Evolutionary conservation across 2,888 invertebrate genomes (phyloP).

Genomic region (Ophraella communa): DNA sequence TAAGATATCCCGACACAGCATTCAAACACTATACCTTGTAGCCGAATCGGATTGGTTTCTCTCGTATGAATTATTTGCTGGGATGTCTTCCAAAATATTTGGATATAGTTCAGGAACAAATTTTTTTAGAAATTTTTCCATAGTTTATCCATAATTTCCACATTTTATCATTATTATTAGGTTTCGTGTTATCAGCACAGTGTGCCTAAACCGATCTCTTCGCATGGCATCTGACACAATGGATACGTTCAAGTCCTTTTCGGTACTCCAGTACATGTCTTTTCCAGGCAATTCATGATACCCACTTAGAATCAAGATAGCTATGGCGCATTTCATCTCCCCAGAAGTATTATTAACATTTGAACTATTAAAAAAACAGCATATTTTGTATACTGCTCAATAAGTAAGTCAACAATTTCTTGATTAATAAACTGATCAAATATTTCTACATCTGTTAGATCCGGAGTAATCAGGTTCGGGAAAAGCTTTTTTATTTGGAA

Average conservation of each 20-base stretch:
- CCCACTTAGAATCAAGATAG: constrained; percentile 13
- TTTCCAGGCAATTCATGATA: constrained; percentile 10
- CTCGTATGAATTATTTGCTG: constrained; percentile 10
- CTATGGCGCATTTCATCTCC: constrained; percentile 9
- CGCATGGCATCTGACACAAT: constrained; percentile 12
- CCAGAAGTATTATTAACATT: constrained; percentile 13
- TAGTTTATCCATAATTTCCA: constrained; percentile 4
- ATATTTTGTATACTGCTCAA: constrained; percentile 18
- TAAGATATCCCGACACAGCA: constrained; percentile 2
- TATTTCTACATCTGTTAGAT: too few species aligned
- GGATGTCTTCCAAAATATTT: background rate
- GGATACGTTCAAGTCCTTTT: constrained; percentile 11
- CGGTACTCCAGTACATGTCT: constrained; percentile 13
- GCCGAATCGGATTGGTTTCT: background rate
- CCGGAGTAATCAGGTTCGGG: too few species aligned
- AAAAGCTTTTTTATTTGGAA: too few species aligned
- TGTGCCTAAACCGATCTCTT: background rate
- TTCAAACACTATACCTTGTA: constrained; percentile 3
- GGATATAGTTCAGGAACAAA: background rate
- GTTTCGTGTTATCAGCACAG: constrained; percentile 10
- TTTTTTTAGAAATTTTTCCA: too few species aligned
- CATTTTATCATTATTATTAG: constrained; percentile 14
- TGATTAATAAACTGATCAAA: too few species aligned
- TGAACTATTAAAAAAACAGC: constrained; percentile 16
- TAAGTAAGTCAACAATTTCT: constrained; percentile 8